Evolutionary conservation across 2,113 vertebrate genomes (phyloP).

Genomic region (Jacana jacana): DNA sequence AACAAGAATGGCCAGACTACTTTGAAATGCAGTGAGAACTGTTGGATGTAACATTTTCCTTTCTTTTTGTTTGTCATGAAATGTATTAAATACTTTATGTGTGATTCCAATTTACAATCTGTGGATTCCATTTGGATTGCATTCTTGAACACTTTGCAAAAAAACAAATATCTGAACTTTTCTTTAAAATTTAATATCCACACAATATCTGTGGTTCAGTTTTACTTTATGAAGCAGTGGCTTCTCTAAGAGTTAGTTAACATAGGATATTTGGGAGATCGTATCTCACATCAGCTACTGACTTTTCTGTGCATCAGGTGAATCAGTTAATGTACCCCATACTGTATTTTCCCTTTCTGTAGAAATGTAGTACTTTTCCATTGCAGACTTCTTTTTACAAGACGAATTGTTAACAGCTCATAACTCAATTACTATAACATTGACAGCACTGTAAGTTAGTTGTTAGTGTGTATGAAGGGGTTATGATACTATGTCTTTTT

Average conservation of each 20-base stretch:
- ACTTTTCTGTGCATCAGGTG: background rate
- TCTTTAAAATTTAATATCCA: background rate
- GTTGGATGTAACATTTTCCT: background rate
- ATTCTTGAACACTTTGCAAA: background rate
- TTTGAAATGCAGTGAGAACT: background rate
- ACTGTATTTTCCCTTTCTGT: background rate
- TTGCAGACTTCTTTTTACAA: background rate
- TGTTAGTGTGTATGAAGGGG: background rate
- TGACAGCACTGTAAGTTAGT: too few species aligned
- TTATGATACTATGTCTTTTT: background rate
- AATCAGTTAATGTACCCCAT: background rate
- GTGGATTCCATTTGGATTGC: background rate
- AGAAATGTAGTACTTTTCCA: background rate
- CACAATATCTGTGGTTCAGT: background rate
- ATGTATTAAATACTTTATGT: background rate
- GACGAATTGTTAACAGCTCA: background rate
- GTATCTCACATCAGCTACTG: background rate
- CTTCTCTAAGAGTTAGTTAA: background rate
- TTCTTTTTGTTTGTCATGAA: background rate
- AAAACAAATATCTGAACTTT: background rate
- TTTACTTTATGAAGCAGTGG: background rate
- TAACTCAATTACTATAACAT: too few species aligned
- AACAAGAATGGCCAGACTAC: background rate
- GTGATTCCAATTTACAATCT: background rate
- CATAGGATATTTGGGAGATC: background rate